phyloP scores from a whole-genome alignment of 1,140 invertebrate species.

The Pentalonia nigronervosa region DNA sequence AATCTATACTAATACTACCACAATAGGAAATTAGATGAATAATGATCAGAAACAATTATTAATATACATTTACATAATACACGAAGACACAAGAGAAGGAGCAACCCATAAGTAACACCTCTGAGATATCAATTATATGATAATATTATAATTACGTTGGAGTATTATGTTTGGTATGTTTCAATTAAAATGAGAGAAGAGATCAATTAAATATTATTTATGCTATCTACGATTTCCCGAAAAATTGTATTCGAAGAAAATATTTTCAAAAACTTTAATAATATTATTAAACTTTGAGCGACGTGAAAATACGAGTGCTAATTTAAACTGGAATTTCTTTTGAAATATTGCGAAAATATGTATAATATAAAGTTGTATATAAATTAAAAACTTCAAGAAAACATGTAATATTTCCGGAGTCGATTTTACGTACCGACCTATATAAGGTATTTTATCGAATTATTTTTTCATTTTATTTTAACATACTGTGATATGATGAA shows the following conservation, averaged over 20 bases:
- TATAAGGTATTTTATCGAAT: not conserved
- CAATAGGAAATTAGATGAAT: not conserved
- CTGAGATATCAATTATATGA: not conserved
- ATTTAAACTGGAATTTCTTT: not conserved
- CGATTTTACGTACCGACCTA: not conserved
- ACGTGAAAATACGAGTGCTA: not conserved
- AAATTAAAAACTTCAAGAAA: not conserved
- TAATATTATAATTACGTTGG: not conserved
- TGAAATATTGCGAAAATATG: not conserved
- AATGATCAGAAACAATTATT: not conserved
- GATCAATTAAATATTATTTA: not conserved
- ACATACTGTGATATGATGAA: not conserved
- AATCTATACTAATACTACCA: not conserved
- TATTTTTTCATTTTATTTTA: not conserved
- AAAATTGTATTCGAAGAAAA: not conserved
- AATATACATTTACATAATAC: not conserved
- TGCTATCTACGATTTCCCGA: not conserved
- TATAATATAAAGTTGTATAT: not conserved
- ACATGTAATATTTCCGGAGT: not conserved
- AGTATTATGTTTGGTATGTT: not conserved
- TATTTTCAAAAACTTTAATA: not conserved
- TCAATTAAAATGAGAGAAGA: not conserved
- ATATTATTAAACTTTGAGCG: not conserved
- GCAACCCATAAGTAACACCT: not conserved
- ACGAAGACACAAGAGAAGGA: not conserved